A percentile compares a stretch with the other conserved stretches of the same genome.
Conservation (phyloP, 2,113 vertebrate genomes). For the Lagopus muta region DNA sequence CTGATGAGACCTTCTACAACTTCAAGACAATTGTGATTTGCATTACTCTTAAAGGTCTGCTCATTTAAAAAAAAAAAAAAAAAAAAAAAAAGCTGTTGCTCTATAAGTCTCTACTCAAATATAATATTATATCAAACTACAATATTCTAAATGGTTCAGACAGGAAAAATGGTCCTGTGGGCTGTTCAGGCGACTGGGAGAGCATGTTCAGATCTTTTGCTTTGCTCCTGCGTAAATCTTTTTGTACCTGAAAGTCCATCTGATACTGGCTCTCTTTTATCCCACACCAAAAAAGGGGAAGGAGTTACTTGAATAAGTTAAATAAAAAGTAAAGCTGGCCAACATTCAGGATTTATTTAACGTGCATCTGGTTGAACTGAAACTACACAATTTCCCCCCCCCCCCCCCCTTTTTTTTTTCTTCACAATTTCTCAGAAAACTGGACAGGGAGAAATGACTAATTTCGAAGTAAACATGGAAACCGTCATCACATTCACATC, state of each 20-base stretch:
- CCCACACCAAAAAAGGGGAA: background rate
- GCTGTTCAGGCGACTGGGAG: background rate
- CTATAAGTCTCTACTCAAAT: background rate
- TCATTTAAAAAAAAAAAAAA: background rate
- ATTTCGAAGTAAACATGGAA: background rate
- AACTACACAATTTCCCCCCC: background rate
- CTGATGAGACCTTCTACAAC: background rate
- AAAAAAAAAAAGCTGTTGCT: background rate
- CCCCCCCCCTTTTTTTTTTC: background rate
- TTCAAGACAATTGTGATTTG: background rate
- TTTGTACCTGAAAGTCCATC: background rate
- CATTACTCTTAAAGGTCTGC: background rate
- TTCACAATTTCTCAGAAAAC: rapidly evolving
- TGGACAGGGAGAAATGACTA: background rate
- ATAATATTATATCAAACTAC: background rate
- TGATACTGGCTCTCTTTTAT: background rate
- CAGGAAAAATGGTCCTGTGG: background rate
- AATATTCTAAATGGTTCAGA: background rate
- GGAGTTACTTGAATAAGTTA: background rate
- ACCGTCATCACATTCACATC: background rate
- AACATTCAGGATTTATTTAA: background rate
- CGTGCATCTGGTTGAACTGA: background rate
- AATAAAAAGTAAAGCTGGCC: background rate
- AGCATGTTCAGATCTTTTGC: background rate
- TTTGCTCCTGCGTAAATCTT: background rate